Percentiles rank a stretch among this genome's conserved stretches.
phyloP scores from a whole-genome alignment of 2,888 invertebrate species.

The Pollenia labialis region DNA sequence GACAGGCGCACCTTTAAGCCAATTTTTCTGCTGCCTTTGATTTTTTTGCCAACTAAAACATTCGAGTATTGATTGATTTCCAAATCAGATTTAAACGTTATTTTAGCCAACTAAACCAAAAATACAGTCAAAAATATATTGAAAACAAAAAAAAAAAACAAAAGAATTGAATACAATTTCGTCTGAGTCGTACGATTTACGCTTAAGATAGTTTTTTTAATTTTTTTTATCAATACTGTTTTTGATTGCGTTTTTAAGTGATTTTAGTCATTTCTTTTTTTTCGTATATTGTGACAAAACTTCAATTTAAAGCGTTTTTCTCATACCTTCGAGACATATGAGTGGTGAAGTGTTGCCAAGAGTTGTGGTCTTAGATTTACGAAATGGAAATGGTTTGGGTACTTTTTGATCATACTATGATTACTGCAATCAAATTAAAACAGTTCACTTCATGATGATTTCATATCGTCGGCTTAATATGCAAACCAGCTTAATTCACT shows the following conservation, averaged over 20 bases:
- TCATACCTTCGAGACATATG: conserved; percentile 75
- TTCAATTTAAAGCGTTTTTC: conserved; percentile 78
- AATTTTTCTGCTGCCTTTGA: conserved; percentile 46
- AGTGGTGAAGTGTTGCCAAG: conserved; percentile 56
- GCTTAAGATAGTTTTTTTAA: conserved; percentile 55
- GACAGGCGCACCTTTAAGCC: conserved; percentile 72
- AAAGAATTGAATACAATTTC: conserved; percentile 64
- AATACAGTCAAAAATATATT: conserved; percentile 13
- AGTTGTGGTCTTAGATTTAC: neutral
- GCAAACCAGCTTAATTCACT: too few relatives aligned
- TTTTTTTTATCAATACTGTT: conserved; percentile 64
- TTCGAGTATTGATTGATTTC: conserved; percentile 71
- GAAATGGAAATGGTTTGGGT: neutral
- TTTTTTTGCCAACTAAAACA: conserved; percentile 37
- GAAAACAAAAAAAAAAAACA: neutral
- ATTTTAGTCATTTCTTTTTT: conserved; percentile 75
- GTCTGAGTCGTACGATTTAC: conserved; percentile 59
- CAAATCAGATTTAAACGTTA: conserved; percentile 72
- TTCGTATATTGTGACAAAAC: conserved; percentile 74
- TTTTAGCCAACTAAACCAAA: conserved; percentile 65
- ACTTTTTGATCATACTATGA: too few relatives aligned
- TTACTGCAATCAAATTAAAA: too few relatives aligned
- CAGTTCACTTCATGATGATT: too few relatives aligned
- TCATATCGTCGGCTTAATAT: too few relatives aligned
- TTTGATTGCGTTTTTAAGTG: conserved; percentile 76